Evolutionary conservation across 2,888 invertebrate species (phyloP).

Genomic region (Caenorhabditis uteleia): DNA sequence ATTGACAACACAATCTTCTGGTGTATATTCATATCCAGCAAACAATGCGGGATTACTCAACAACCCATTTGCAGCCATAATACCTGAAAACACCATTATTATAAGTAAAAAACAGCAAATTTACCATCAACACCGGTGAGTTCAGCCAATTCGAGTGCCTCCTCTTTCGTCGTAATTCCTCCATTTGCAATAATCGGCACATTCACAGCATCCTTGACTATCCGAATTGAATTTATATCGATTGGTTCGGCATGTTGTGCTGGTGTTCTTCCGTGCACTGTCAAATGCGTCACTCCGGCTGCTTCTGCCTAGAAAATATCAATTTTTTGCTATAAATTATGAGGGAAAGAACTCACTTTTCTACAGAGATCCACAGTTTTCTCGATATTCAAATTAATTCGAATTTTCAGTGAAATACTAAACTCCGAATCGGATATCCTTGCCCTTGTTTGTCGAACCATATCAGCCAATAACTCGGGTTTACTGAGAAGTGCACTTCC

Average conservation of each 20-base stretch:
- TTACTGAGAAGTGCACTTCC: conserved; percentile 69
- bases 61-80: conserved; percentile 91
- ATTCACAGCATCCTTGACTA: conserved; percentile 74
- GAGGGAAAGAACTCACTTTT: conserved; percentile 38
- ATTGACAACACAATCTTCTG: conserved; percentile 80
- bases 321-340: not conserved
- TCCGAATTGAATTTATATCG: conserved; percentile 78
- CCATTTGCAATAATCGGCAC: conserved; percentile 92
- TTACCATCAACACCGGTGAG: conserved; percentile 78
- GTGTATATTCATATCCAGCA: conserved; percentile 78
- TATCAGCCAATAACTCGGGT: conserved; percentile 83
- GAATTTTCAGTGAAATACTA: conserved; percentile 86
- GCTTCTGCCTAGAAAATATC: conserved; percentile 39
- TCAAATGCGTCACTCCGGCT: conserved; percentile 77
- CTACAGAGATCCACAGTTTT: conserved; percentile 78
- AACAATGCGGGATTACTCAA: conserved; percentile 90
- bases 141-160: conserved; percentile 78
- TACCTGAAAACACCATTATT: conserved; percentile 73
- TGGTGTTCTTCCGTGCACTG: conserved; percentile 88
- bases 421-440: conserved; percentile 78
- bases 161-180: conserved; percentile 80
- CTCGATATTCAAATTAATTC: conserved; percentile 79
- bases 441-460: conserved; percentile 81
- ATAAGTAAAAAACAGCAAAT: conserved; percentile 2
- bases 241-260: conserved; percentile 78